A percentile compares a stretch with the other conserved stretches of the same genome.
Evolutionary conservation across 2,797 vertebrate species (phyloP).

Genomic region (Hypotaenidia okinawae): DNA sequence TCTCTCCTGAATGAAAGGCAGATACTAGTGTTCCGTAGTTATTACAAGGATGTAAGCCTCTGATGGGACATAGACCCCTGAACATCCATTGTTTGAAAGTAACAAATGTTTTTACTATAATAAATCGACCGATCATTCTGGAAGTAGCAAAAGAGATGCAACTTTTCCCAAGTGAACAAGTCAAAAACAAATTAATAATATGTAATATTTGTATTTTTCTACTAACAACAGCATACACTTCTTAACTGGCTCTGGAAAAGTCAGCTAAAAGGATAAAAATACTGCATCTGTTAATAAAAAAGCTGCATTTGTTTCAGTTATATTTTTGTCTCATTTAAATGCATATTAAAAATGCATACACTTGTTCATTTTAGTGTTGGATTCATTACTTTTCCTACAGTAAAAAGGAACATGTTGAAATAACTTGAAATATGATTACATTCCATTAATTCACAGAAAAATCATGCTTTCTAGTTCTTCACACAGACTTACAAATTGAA

Average conservation of each 20-base stretch:
- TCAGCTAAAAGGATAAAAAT: neutral
- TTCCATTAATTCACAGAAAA: neutral
- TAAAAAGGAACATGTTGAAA: neutral
- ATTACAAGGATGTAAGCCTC: neutral
- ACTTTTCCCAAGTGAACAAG: neutral
- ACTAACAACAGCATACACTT: neutral
- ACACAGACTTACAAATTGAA: neutral
- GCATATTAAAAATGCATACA: neutral
- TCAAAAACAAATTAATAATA: neutral
- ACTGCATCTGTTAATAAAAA: neutral
- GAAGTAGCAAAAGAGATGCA: neutral
- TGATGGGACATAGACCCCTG: neutral
- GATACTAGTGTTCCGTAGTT: neutral
- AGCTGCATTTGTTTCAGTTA: neutral
- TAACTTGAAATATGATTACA: neutral
- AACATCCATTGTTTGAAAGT: neutral
- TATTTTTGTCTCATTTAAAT: neutral
- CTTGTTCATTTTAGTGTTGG: neutral
- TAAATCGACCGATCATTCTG: neutral
- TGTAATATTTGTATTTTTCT: constrained; percentile 7
- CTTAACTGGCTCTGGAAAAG: neutral
- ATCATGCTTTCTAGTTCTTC: neutral
- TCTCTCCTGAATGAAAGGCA: neutral
- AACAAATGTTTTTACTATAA: neutral
- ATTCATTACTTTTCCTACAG: neutral